Conservation (phyloP, 2,113 vertebrate species). For the Xenopus tropicalis region DNA sequence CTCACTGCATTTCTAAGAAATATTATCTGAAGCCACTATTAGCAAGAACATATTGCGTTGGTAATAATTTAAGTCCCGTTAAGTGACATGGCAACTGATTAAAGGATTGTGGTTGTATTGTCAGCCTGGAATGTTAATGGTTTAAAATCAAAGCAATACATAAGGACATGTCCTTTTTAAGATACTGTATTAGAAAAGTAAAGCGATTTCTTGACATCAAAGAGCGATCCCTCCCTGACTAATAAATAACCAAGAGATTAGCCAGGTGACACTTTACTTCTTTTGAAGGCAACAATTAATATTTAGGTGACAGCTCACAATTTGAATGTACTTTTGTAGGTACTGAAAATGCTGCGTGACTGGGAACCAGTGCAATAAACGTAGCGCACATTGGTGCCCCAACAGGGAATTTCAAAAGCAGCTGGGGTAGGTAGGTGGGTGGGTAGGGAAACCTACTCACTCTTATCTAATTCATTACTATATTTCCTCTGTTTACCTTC, state of each 20-base stretch:
- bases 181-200: constrained; percentile 1
- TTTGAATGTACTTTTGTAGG: constrained; percentile 8
- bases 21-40: too few relatives aligned
- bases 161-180: background rate
- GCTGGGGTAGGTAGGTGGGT: too few relatives aligned
- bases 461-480: too few relatives aligned
- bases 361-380: too few relatives aligned
- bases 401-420: too few relatives aligned
- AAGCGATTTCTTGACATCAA: constrained; percentile 15
- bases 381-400: too few relatives aligned
- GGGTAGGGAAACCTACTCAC: too few relatives aligned
- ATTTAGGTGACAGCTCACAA: constrained; percentile 12
- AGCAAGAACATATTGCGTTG: background rate
- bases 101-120: background rate
- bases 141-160: constrained; percentile 8
- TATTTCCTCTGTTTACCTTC: too few relatives aligned
- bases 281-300: constrained; percentile 20
- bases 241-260: constrained; percentile 25
- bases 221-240: constrained; percentile 15
- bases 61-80: background rate
- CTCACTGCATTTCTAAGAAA: too few relatives aligned
- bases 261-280: constrained; percentile 11
- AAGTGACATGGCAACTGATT: background rate
- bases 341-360: background rate
- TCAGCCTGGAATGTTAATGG: constrained; percentile 21